Evolutionary conservation across 2,888 invertebrate species (phyloP).

Genomic region (Ophion obscuratus): DNA sequence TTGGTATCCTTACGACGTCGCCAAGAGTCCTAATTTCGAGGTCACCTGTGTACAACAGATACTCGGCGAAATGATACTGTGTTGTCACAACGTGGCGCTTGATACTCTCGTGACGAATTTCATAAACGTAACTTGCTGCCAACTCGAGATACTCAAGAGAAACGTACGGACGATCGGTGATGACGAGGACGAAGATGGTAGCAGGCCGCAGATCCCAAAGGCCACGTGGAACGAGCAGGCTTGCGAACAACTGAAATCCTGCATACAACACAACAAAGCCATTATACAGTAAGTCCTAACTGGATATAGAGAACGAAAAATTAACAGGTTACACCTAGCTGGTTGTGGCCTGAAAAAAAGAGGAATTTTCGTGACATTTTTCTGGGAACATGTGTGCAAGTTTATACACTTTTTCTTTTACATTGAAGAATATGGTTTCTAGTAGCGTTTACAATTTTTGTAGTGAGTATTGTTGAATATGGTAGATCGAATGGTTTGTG

Average conservation of each 20-base stretch:
- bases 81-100: slow-evolving; percentile 75
- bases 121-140: slow-evolving; percentile 75
- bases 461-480: no score
- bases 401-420: no score
- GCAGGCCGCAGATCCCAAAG: background rate
- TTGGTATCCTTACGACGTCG: slow-evolving; percentile 76
- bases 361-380: background rate
- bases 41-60: slow-evolving; percentile 73
- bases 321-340: background rate
- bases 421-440: no score
- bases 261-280: slow-evolving; percentile 71
- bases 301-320: background rate
- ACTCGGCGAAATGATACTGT: slow-evolving; percentile 69
- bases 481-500: no score
- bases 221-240: slow-evolving; percentile 5
- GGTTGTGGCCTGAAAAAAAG: background rate
- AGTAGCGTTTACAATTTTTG: no score
- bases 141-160: slow-evolving; percentile 72
- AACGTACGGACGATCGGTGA: slow-evolving; percentile 70
- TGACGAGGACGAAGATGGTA: background rate
- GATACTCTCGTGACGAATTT: slow-evolving; percentile 76
- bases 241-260: slow-evolving; percentile 64
- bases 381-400: no score
- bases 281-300: slow-evolving; percentile 71
- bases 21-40: slow-evolving; percentile 72